Conservation (phyloP, 2,113 vertebrate species). For the Pedetes capensis region DNA sequence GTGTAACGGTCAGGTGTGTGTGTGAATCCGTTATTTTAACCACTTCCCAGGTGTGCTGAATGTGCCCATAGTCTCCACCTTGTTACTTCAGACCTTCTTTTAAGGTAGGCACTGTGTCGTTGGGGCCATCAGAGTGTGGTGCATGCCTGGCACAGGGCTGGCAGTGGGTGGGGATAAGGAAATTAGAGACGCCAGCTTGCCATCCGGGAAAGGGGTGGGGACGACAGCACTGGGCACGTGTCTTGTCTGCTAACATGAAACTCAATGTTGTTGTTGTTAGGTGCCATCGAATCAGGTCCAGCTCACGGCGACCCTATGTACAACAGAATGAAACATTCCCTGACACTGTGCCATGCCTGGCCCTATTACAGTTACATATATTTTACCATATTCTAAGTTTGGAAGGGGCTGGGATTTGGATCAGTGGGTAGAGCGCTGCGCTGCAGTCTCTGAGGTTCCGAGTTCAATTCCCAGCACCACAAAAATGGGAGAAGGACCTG, state of each 20-base stretch:
- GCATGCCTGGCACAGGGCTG: background rate
- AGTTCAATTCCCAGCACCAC: too few relatives aligned
- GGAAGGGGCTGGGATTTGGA: too few relatives aligned
- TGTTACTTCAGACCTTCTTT: background rate
- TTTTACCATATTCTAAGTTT: background rate
- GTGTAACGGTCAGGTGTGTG: fast-evolving
- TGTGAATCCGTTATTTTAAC: background rate
- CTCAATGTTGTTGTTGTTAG: too few relatives aligned
- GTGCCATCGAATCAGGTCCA: too few relatives aligned
- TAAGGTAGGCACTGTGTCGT: background rate
- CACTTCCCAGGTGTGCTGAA: background rate
- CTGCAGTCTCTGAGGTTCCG: too few relatives aligned
- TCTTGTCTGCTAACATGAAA: background rate
- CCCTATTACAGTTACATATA: fast-evolving
- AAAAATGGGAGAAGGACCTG: too few relatives aligned
- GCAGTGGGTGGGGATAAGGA: background rate
- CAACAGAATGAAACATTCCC: too few relatives aligned
- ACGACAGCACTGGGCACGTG: background rate
- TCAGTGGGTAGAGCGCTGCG: too few relatives aligned
- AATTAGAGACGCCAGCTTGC: background rate
- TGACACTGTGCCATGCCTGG: too few relatives aligned
- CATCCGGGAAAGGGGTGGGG: background rate
- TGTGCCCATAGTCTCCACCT: background rate
- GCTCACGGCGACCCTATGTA: too few relatives aligned
- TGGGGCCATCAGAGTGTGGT: too few relatives aligned